Evolutionary conservation across 2,888 invertebrate genomes (phyloP), one percentile per base, ranked within the genome.

Genomic region (Ametastegia equiseti): DNA sequence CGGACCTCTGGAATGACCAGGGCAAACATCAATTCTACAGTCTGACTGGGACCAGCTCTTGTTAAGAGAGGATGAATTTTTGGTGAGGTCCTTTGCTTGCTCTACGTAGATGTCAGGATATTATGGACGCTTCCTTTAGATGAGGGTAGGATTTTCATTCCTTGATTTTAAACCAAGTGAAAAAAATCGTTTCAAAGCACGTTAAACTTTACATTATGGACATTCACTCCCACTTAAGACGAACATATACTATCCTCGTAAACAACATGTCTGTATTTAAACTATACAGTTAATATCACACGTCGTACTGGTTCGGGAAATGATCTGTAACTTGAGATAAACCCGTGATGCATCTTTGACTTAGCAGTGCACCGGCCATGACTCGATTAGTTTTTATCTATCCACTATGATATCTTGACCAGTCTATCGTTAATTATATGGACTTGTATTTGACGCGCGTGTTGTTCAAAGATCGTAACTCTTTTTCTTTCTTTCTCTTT

Each of bases 391-490:
- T 71, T 71, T 71, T 71, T 71, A 71, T 71, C n/a, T 47, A 47
- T 71, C 23, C 71, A 71, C 71, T 71, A 30, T 47, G 71, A 71
- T 71, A 71, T 71, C 71, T 71, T 30, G 7, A n/a, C 47, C n/a
- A n/a, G n/a, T 13, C 71, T 71, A 71, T 71, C 71, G 71, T 71
- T 71, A 71, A 71, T 71, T 71, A 71, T 71, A 67, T 67, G 71
- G 71, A 30, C 71, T 71, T 71, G 71, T 47, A 71, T 45, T 71
- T 71, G 71, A 71, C 71, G 71, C 71, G 71, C n/a, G 65, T 71
- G 71, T 71, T 71, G 71, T 71, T 45, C 47, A 47, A 71, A 71
- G 71, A 71, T 71, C 71, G 71, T 71, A 47, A 71, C 71, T 45
- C 47, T 71, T 19, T 67, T 5, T 23, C n/a, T 39, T 19, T 39